These are phyloP conservation scores for Lasiurus borealis DNA, from an alignment of 2,113 vertebrate species.

Conservation along the genomic window DNA sequence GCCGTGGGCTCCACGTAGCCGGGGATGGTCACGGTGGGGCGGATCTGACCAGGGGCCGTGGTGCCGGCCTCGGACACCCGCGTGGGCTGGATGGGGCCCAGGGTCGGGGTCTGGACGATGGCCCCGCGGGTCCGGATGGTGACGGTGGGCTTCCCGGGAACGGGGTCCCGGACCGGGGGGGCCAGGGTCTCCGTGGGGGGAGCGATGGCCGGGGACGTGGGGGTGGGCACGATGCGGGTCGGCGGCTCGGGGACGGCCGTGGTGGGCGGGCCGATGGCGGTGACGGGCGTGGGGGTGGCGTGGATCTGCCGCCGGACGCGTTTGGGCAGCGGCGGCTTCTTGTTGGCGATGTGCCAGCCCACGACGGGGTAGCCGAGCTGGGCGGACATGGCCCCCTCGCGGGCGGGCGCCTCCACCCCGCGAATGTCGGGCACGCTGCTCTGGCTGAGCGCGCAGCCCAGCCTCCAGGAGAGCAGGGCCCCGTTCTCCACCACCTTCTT, in stretches of 20 bases:
- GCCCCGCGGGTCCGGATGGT: slow-evolving; percentile 94
- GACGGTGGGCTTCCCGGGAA: slow-evolving; percentile 93
- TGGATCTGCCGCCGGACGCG: slow-evolving; percentile 94
- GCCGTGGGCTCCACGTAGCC: slow-evolving; percentile 93
- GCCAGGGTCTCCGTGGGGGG: slow-evolving; percentile 92
- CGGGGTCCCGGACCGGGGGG: slow-evolving; percentile 94
- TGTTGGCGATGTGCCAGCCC: slow-evolving; percentile 98
- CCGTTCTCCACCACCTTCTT: slow-evolving; percentile 98
- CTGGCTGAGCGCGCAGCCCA: slow-evolving; percentile 96
- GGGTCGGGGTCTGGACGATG: slow-evolving; percentile 94
- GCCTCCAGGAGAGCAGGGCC: slow-evolving; percentile 96
- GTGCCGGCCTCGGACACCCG: slow-evolving; percentile 91
- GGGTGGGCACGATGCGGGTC: slow-evolving; percentile 94
- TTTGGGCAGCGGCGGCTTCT: slow-evolving; percentile 94
- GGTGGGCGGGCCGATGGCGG: slow-evolving; percentile 93
- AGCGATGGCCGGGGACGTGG: slow-evolving; percentile 93
- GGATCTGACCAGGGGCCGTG: slow-evolving; percentile 88
- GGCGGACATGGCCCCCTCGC: slow-evolving; percentile 96
- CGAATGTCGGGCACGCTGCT: slow-evolving; percentile 94
- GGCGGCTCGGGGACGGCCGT: slow-evolving; percentile 92
- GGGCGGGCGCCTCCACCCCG: slow-evolving; percentile 94
- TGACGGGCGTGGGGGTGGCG: slow-evolving; percentile 95
- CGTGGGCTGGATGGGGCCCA: slow-evolving; percentile 94
- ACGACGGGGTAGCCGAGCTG: slow-evolving; percentile 96
- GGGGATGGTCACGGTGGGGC: slow-evolving; percentile 91